phyloP scores from a whole-genome alignment of 2,888 invertebrate species.

The Tuberolachnus salignus region DNA sequence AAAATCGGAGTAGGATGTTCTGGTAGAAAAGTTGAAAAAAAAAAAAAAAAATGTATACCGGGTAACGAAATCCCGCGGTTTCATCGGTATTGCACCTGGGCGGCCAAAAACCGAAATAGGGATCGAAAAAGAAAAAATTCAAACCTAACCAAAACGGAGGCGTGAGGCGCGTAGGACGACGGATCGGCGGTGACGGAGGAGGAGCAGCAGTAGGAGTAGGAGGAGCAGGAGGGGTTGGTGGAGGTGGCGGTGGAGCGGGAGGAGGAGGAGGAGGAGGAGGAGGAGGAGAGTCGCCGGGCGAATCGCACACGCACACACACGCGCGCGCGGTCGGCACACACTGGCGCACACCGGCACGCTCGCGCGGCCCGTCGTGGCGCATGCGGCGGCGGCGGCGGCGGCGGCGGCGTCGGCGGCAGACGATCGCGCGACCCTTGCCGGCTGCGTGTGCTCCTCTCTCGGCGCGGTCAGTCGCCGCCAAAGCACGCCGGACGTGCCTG shows the following conservation, averaged over 20 bases:
- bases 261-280: background rate
- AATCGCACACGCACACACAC: background rate
- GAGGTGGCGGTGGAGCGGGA: background rate
- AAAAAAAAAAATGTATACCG: too few relatives aligned
- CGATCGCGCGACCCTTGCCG: slow-evolving; percentile 52
- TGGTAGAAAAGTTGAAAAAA: too few relatives aligned
- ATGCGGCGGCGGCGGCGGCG: slow-evolving; percentile 53
- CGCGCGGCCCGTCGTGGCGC: slow-evolving; percentile 31
- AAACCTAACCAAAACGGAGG: too few relatives aligned
- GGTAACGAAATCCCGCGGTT: background rate
- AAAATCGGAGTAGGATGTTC: too few relatives aligned
- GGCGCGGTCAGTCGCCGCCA: slow-evolving; percentile 54
- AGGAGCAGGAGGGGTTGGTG: background rate
- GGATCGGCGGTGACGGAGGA: background rate
- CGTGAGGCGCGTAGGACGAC: too few relatives aligned
- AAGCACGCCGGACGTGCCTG: slow-evolving; percentile 51
- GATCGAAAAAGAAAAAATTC: background rate
- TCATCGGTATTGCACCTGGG: background rate
- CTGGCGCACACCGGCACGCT: background rate
- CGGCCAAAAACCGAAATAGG: background rate
- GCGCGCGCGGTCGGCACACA: background rate
- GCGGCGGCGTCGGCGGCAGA: slow-evolving; percentile 51
- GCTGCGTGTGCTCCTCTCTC: slow-evolving; percentile 38
- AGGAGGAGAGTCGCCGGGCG: slow-evolving; percentile 13
- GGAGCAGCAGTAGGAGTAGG: background rate